phyloP scores from a whole-genome alignment of 2,888 invertebrate genomes.

The Cheilosia urbana region DNA sequence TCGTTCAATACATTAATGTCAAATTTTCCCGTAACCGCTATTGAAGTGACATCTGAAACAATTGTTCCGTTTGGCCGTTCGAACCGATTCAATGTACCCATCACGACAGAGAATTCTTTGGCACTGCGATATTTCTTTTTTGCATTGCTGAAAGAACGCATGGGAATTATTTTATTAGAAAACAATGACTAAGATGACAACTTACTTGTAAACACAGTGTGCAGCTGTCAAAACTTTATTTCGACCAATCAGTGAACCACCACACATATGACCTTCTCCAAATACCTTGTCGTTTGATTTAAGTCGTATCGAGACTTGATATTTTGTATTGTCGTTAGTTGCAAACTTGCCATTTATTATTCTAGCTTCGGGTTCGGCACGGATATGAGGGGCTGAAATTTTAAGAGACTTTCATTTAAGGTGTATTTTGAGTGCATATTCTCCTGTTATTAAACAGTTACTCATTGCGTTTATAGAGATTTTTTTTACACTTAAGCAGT shows the following conservation, averaged over 20 bases:
- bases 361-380: slow-evolving; percentile 73
- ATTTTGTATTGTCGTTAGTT: slow-evolving; percentile 76
- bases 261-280: slow-evolving; percentile 81
- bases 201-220: slow-evolving; percentile 82
- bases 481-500: too few relatives aligned
- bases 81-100: slow-evolving; percentile 81
- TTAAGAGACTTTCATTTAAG: neutral
- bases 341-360: slow-evolving; percentile 81
- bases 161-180: neutral
- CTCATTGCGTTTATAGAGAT: too few relatives aligned
- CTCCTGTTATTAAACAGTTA: too few relatives aligned
- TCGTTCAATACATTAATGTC: slow-evolving; percentile 80
- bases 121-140: slow-evolving; percentile 79
- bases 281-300: slow-evolving; percentile 78
- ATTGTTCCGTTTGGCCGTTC: slow-evolving; percentile 79
- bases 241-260: slow-evolving; percentile 80
- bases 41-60: slow-evolving; percentile 79
- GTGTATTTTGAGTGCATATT: too few relatives aligned
- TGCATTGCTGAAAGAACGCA: slow-evolving; percentile 75
- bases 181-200: slow-evolving; percentile 21
- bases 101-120: slow-evolving; percentile 80
- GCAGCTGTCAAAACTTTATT: slow-evolving; percentile 82
- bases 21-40: slow-evolving; percentile 80
- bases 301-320: slow-evolving; percentile 81
- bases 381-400: slow-evolving; percentile 4